These are phyloP conservation scores for Odontophorus gujanensis DNA, from an alignment of 2,113 vertebrate species.

Conservation along the genomic window DNA sequence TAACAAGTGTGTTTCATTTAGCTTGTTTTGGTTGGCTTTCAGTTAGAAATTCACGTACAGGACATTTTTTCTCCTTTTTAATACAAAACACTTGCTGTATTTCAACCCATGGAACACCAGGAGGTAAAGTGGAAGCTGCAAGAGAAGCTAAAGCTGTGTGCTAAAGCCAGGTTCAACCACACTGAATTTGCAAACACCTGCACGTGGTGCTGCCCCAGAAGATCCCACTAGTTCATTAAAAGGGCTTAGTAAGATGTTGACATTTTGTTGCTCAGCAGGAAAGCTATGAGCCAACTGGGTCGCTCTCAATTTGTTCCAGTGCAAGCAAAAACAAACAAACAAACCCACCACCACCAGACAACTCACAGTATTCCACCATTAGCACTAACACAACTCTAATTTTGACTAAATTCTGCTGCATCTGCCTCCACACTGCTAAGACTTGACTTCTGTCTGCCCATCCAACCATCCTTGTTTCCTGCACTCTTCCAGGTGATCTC, in stretches of 20 bases:
- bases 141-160: neutral
- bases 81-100: neutral
- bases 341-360: neutral
- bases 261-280: neutral
- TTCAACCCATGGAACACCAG: neutral
- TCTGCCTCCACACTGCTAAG: neutral
- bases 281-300: neutral
- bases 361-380: rapidly evolving
- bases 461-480: neutral
- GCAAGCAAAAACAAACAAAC: neutral
- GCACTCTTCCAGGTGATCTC: neutral
- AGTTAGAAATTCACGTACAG: neutral
- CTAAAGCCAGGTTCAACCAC: neutral
- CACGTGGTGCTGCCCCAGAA: neutral
- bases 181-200: neutral
- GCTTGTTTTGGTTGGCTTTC: constrained; percentile 28
- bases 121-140: constrained; percentile 27
- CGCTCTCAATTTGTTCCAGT: neutral
- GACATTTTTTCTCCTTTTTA: neutral
- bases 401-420: neutral
- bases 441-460: neutral
- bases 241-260: neutral
- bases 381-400: neutral
- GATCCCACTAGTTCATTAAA: neutral
- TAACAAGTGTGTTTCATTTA: constrained; percentile 35